Conservation (phyloP, 2,113 vertebrate species). For the Strix uralensis region DNA sequence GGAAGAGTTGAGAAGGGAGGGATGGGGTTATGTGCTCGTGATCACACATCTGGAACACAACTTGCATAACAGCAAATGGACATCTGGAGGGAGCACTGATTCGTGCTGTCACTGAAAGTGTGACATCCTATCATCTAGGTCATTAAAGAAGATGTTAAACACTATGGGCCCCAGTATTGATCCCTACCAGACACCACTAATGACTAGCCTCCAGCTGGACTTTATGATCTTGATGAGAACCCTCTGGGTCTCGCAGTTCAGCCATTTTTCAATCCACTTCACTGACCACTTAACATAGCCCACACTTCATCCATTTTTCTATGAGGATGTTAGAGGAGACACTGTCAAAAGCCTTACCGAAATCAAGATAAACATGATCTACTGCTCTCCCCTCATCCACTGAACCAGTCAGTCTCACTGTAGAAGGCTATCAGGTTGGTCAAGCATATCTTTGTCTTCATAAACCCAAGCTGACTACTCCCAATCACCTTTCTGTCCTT, state of each 20-base stretch:
- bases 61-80: not conserved
- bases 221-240: not conserved
- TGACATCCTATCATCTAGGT: not conserved
- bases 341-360: not conserved
- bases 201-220: not conserved
- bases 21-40: not conserved
- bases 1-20: not conserved
- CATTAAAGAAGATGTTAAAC: not conserved
- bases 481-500: not conserved
- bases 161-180: not conserved
- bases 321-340: not conserved
- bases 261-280: not conserved
- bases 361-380: not conserved
- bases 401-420: not conserved
- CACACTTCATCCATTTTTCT: not conserved
- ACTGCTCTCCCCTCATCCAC: not conserved
- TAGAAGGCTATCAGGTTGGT: not conserved
- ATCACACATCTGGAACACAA: not conserved
- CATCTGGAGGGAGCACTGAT: not conserved
- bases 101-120: not conserved
- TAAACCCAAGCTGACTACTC: not conserved
- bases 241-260: not conserved
- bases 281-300: not conserved
- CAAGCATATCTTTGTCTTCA: not conserved
- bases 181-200: not conserved